Evolutionary conservation across 2,113 vertebrate genomes (phyloP), one percentile per base, ranked within the genome.

Genomic region (Eulemur macaco): DNA sequence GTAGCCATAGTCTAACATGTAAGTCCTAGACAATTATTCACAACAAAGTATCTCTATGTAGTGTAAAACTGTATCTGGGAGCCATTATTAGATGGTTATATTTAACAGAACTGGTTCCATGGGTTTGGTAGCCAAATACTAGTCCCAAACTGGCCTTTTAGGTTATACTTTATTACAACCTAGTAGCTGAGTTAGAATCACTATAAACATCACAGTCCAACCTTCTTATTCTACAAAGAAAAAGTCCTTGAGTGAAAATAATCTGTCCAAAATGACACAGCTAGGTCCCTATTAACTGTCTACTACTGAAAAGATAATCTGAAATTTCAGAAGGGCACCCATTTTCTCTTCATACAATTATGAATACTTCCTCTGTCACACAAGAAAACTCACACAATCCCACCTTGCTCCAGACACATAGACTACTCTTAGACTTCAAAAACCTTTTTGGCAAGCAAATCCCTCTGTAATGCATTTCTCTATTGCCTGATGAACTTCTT

Each of bases 171-270:
- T 34, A 77, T 71, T 86, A 94, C 6, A 1, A 83, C 56, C 58
- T 84, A 76, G 25, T 29, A 93, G 31, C 6, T 93, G 54, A 91
- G 12, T 87, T 78, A 87, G 18, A 96, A 94, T 63, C 50, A 89
- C 42, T 27, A 71, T 17, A 66, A 86, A 91, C 17, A 34, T 60
- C 25, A 6, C n/a, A 83, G 58, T 76, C 29, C 42, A 93, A 84
- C 17, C 6, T 88, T 47, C 73, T 84, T 47, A 73, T 83, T 88
- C 91, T 20, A 86, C 27, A 82, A 27, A 84, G 9, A 71, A 73
- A 74, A 91, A 91, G 47, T 47, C 31, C 27, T 37, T 50, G 21
- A 89, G 27, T 88, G 34, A 80, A 88, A 94, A 27, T 47, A 47
- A 68, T 76, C 63, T 76, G 54, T 80, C 15, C 71, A 74, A n/a